A percentile compares a stretch with the other conserved stretches of the same genome.
Conservation (phyloP, 1,140 invertebrate genomes). For the Homarus americanus region DNA sequence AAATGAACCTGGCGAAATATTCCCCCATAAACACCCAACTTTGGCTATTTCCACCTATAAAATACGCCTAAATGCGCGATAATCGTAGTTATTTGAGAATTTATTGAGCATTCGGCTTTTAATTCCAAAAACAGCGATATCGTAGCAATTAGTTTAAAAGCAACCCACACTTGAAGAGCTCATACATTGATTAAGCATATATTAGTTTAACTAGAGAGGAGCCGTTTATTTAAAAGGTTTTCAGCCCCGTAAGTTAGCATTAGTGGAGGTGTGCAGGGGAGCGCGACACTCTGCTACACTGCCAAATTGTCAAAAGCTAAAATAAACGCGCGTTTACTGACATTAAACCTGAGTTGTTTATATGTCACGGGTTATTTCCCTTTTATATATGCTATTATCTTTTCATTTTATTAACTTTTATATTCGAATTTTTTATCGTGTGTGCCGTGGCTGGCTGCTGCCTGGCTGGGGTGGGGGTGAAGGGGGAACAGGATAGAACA, state of each 20-base stretch:
- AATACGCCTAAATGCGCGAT: slow-evolving; percentile 40
- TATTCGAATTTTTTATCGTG: not conserved
- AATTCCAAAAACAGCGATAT: slow-evolving; percentile 31
- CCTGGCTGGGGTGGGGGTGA: no score
- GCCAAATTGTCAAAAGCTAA: not conserved
- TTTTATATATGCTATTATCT: slow-evolving; percentile 14
- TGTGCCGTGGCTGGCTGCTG: not conserved
- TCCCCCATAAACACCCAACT: slow-evolving; percentile 18
- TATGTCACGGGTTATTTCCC: slow-evolving; percentile 1
- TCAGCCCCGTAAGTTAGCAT: not conserved
- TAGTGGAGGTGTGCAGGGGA: not conserved
- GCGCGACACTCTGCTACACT: not conserved
- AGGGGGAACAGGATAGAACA: no score
- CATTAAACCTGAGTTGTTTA: slow-evolving; percentile 16
- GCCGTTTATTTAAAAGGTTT: not conserved
- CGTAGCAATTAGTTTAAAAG: slow-evolving; percentile 42
- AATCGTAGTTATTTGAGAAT: slow-evolving; percentile 40
- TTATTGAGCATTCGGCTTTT: slow-evolving; percentile 36
- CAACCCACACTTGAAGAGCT: not conserved
- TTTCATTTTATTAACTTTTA: slow-evolving; percentile 21
- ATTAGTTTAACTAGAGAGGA: not conserved
- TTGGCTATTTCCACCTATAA: slow-evolving; percentile 35
- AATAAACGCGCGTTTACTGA: not conserved
- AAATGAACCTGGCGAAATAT: slow-evolving; percentile 39
- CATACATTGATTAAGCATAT: not conserved